Percentiles rank a stretch among this genome's conserved stretches.
Evolutionary conservation across 1,140 invertebrate species (phyloP).

Genomic region (Bradysia coprophila): DNA sequence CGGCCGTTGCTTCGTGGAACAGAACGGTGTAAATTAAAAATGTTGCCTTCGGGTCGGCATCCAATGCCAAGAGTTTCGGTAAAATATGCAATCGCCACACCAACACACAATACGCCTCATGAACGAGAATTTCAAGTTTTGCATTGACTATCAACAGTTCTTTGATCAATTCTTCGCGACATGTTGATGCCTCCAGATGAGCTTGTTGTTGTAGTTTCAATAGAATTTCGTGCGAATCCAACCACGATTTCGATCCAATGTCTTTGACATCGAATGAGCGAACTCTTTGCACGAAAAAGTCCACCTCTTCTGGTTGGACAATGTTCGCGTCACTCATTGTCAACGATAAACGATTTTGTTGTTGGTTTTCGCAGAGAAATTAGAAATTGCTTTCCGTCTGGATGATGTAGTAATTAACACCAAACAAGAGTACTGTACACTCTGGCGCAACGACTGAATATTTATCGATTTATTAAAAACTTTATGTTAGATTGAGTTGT

Average conservation of each 20-base stretch:
- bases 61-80: slow-evolving; percentile 43
- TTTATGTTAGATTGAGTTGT: too few relatives aligned
- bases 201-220: slow-evolving; percentile 65
- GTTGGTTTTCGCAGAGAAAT: too few relatives aligned
- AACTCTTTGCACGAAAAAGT: slow-evolving; percentile 19
- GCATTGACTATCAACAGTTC: slow-evolving; percentile 42
- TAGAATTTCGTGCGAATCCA: slow-evolving; percentile 54
- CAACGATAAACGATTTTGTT: too few relatives aligned
- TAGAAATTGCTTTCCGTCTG: too few relatives aligned
- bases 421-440: too few relatives aligned
- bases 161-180: slow-evolving; percentile 52
- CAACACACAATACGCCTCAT: slow-evolving; percentile 55
- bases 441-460: too few relatives aligned
- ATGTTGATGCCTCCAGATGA: slow-evolving; percentile 42
- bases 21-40: slow-evolving; percentile 54
- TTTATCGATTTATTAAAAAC: too few relatives aligned
- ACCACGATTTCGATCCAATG: slow-evolving; percentile 32
- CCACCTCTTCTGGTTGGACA: slow-evolving; percentile 18
- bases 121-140: slow-evolving; percentile 45
- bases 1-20: slow-evolving; percentile 47
- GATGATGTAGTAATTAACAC: too few relatives aligned
- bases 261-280: slow-evolving; percentile 15
- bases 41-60: slow-evolving; percentile 39
- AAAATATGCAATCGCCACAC: slow-evolving; percentile 60
- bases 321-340: slow-evolving; percentile 8